Percentiles rank a stretch among this genome's conserved stretches.
Evolutionary conservation across 2,797 vertebrate species (phyloP).

Genomic region (Acestrorhynchus altus): DNA sequence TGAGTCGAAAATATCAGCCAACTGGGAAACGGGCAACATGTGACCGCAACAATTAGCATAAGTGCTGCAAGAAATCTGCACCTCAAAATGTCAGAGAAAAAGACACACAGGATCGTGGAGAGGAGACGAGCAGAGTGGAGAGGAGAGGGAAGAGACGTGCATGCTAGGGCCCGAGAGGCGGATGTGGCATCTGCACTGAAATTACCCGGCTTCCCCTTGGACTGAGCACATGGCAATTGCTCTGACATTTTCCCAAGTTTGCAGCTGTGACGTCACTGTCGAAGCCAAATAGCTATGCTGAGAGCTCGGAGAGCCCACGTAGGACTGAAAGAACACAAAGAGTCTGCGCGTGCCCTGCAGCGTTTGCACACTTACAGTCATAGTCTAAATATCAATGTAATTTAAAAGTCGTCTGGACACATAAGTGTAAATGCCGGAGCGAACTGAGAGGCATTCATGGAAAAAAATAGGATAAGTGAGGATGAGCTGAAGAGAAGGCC

Average conservation of each 20-base stretch:
- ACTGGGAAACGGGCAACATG: conserved; percentile 30
- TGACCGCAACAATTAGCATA: conserved; percentile 56
- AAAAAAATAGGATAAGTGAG: no score
- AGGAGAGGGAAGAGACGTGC: conserved; percentile 16
- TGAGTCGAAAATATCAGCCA: conserved; percentile 58
- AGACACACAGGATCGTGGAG: conserved; percentile 34
- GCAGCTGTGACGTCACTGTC: conserved; percentile 52
- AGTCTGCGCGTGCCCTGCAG: neutral
- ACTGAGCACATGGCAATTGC: conserved; percentile 60
- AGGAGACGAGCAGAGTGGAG: conserved; percentile 22
- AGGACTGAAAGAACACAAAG: neutral
- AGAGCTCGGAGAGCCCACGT: neutral
- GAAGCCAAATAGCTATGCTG: conserved; percentile 53
- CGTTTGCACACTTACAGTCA: neutral
- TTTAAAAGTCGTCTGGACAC: neutral
- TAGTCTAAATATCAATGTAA: conserved; percentile 8
- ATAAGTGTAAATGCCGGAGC: neutral
- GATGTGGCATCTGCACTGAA: conserved; percentile 44
- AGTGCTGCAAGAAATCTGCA: conserved; percentile 52
- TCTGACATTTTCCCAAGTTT: conserved; percentile 61
- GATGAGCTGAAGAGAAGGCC: neutral
- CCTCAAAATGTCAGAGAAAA: conserved; percentile 58
- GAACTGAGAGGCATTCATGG: neutral
- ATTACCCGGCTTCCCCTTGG: conserved; percentile 57
- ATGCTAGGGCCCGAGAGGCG: conserved; percentile 26